Base-by-base conservation (phyloP, 2,888 invertebrate species). In the Cephonodes hylas region DNA sequence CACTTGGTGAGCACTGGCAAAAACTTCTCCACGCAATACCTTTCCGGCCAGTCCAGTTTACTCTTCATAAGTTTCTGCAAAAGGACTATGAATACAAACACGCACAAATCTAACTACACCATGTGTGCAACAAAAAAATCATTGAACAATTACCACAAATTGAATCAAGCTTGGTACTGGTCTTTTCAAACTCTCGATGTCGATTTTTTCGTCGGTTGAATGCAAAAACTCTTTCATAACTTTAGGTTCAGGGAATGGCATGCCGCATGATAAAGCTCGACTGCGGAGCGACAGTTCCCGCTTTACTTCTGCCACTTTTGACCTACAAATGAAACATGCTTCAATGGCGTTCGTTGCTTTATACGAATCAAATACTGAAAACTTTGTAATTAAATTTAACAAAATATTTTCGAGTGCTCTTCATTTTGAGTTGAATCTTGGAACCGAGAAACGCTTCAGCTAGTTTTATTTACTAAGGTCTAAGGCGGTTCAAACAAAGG, bases 1-100 rank as follows among this genome's bases (percentile, higher is more conserved):
- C 96, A 97, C 70, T 96, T 93, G 0, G 96, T 96, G 22, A 96
- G 80, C 46, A 97, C 79, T 0, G 96, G 96, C 63, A 97, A 89
- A 69, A 96, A 95, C 81, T 97, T 97, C 74, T 95, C 95, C 67
- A 96, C 95, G 42, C 95, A 93, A 79, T 97, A 97, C 31, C 95
- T 92, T 75, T 95, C 94, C 2, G 95, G 93, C 97, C 97, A 97
- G 67, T 94, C 93, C 59, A 97, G 81, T 72, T 95, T 94, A 63
- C 88, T 90, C 0, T 92, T 91, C 85, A 96, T 94, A 68, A 96
- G 93, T 83, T 94, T 94, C 96, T 96, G 77, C 56, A 86, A 84
- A 60, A 67, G 10, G 7, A 38, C n/a, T 44, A 25, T 58, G 18
- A 5, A 23, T 18, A 27, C 18, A 34, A 38, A 13, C 15, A 27